These are phyloP conservation scores for Prunella strophiata DNA, from an alignment of 2,797 vertebrate species.

Conservation along the genomic window DNA sequence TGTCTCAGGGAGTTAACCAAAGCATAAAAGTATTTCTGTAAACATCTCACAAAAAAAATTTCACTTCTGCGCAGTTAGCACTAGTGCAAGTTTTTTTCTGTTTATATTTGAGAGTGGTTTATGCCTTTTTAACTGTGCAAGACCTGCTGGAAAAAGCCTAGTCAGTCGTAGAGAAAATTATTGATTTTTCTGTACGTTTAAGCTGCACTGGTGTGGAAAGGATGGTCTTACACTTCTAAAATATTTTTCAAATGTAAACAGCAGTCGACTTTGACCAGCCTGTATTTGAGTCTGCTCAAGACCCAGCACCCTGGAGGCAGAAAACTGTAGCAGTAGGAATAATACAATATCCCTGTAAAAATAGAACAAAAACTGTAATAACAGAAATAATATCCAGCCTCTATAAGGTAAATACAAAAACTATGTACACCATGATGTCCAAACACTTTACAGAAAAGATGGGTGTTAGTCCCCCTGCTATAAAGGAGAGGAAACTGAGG, in stretches of 20 bases:
- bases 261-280: background rate
- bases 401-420: background rate
- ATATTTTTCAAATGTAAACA: slow-evolving; percentile 9
- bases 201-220: slow-evolving; percentile 19
- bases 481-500: background rate
- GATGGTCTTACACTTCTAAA: background rate
- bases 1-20: background rate
- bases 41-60: background rate
- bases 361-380: background rate
- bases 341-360: slow-evolving; percentile 1
- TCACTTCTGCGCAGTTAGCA: background rate
- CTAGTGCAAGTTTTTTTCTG: background rate
- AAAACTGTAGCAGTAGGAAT: background rate
- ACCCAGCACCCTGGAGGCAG: background rate
- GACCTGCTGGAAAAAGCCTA: slow-evolving; percentile 7
- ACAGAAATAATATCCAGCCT: background rate
- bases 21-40: background rate
- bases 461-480: background rate
- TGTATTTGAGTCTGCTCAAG: slow-evolving; percentile 17
- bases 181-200: slow-evolving; percentile 20
- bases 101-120: background rate
- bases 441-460: background rate
- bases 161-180: background rate
- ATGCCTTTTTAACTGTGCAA: background rate
- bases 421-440: rapidly evolving